Percentiles rank a stretch among this genome's conserved stretches.
phyloP scores from a whole-genome alignment of 2,797 vertebrate genomes.

The Loris lydekkerianus region DNA sequence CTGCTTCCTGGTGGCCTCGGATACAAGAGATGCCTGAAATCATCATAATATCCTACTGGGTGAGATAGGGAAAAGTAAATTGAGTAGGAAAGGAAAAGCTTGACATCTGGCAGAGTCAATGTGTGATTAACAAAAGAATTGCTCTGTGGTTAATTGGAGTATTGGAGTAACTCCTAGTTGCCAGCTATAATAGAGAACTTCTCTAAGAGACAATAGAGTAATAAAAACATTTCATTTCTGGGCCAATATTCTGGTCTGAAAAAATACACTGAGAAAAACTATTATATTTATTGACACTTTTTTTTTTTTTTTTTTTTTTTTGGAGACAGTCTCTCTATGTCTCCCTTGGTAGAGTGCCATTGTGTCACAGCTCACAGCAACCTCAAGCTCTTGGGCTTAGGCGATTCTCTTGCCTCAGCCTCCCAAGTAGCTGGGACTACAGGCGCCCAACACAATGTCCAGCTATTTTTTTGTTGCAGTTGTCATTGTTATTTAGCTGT shows the following conservation, averaged over 20 bases:
- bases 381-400: no score
- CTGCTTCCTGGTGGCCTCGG: background rate
- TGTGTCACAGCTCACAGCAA: no score
- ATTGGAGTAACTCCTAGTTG: background rate
- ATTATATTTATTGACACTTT: background rate
- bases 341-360: no score
- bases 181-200: background rate
- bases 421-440: no score
- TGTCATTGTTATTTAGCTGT: no score
- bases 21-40: background rate
- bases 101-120: background rate
- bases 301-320: no score
- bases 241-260: background rate
- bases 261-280: conserved; percentile 35
- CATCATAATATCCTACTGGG: background rate
- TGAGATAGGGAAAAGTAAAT: background rate
- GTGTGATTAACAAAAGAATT: conserved; percentile 14
- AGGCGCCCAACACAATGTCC: no score
- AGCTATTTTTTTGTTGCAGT: no score
- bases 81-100: background rate
- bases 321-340: no score
- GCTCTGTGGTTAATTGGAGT: background rate
- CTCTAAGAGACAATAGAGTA: background rate
- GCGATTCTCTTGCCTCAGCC: no score
- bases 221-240: background rate